A percentile compares a stretch with the other conserved stretches of the same genome.
phyloP scores from a whole-genome alignment of 2,113 vertebrate genomes.

The Pao palembangensis region DNA sequence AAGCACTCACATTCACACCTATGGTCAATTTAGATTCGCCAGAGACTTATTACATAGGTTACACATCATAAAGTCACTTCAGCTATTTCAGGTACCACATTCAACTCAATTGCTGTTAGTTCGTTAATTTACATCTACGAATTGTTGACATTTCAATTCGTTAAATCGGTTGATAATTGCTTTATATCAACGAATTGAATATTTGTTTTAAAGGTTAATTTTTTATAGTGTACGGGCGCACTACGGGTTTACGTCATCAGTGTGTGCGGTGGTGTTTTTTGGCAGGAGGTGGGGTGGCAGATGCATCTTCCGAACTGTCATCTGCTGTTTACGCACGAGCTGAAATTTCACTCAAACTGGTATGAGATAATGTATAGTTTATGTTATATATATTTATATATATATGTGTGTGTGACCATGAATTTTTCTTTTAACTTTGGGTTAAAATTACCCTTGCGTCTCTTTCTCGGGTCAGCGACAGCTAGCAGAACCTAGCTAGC shows the following conservation, averaged over 20 bases:
- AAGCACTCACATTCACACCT: too few species aligned
- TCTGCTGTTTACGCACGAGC: slow-evolving; percentile 10
- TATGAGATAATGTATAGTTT: slow-evolving; percentile 9
- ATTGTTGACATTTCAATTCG: too few species aligned
- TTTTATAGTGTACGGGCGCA: not conserved
- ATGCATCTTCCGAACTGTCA: slow-evolving; percentile 47
- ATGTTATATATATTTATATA: not conserved
- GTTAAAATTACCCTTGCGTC: too few species aligned
- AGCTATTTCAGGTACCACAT: too few species aligned
- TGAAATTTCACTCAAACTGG: slow-evolving; percentile 39
- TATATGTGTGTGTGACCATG: not conserved
- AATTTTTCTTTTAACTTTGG: not conserved
- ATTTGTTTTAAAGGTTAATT: not conserved
- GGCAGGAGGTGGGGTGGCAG: slow-evolving; percentile 45
- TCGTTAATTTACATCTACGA: too few species aligned
- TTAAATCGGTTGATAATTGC: too few species aligned
- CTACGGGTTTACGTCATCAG: slow-evolving; percentile 44
- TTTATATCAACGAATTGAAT: too few species aligned
- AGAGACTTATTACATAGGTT: too few species aligned
- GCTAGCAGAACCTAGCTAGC: slow-evolving; percentile 24
- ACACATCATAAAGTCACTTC: too few species aligned
- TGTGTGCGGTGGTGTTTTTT: slow-evolving; percentile 24
- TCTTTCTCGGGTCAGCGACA: too few species aligned
- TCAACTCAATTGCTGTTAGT: too few species aligned
- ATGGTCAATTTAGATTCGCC: too few species aligned